Conservation (phyloP, 2,113 vertebrate species). For the Emydura subglobosa region DNA sequence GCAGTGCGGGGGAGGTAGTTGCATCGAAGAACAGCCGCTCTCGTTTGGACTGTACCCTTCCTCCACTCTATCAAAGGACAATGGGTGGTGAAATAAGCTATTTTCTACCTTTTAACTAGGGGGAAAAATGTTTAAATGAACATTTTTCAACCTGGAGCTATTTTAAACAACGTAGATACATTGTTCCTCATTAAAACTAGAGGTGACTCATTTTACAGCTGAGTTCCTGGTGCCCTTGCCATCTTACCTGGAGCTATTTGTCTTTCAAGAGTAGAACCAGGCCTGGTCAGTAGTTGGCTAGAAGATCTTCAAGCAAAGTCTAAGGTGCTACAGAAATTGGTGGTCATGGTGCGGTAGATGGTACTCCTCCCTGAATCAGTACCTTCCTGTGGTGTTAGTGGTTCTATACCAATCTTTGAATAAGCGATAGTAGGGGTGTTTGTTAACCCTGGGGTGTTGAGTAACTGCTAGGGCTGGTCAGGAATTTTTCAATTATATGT, state of each 20-base stretch:
- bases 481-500: neutral
- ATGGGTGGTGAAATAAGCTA: neutral
- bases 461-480: neutral
- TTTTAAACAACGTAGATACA: neutral
- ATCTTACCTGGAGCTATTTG: neutral
- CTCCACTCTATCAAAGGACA: neutral
- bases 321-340: neutral
- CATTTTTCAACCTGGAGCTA: constrained; percentile 9
- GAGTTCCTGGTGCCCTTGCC: neutral
- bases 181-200: neutral
- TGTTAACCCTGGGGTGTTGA: neutral
- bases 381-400: neutral
- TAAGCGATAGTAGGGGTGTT: neutral
- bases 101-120: neutral
- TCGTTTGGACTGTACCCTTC: neutral
- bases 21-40: neutral
- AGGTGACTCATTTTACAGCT: constrained; percentile 29
- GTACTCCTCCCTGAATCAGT: neutral
- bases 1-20: neutral
- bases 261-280: neutral
- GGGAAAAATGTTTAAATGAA: neutral
- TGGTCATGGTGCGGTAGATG: neutral
- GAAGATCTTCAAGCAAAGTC: neutral
- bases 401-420: neutral
- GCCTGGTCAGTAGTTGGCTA: neutral